Percentiles rank a stretch among this genome's conserved stretches.
Conservation (phyloP, 2,797 vertebrate genomes). For the Brachyalestes nurse region DNA sequence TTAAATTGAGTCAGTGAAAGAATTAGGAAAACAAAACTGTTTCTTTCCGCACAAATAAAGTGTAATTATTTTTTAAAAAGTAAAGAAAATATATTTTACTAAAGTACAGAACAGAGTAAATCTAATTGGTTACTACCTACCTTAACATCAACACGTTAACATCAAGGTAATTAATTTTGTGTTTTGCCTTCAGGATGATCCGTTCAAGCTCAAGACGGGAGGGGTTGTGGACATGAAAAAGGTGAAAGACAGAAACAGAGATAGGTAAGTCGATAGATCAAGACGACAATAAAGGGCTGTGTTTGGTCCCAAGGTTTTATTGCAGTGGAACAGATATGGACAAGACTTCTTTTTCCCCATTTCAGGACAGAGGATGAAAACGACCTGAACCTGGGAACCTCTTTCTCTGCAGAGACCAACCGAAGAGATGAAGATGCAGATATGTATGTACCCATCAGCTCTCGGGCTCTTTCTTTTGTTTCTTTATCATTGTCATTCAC, state of each 20-base stretch:
- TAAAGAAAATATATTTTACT: too few relatives aligned
- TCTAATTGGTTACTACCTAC: not conserved
- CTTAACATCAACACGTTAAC: not conserved
- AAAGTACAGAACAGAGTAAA: too few relatives aligned
- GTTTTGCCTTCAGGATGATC: slow-evolving; percentile 85
- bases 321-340: not conserved
- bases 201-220: slow-evolving; percentile 94
- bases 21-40: too few relatives aligned
- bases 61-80: too few relatives aligned
- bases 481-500: not conserved
- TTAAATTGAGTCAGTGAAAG: too few relatives aligned
- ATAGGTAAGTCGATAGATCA: slow-evolving; percentile 81
- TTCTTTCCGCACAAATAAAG: too few relatives aligned
- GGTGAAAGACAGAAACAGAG: slow-evolving; percentile 91
- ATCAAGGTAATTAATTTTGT: not conserved
- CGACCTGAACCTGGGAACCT: slow-evolving; percentile 94
- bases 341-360: not conserved
- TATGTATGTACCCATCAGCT: slow-evolving; percentile 80
- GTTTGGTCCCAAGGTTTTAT: not conserved
- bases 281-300: not conserved
- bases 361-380: slow-evolving; percentile 91
- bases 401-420: slow-evolving; percentile 98
- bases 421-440: slow-evolving; percentile 97
- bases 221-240: slow-evolving; percentile 99
- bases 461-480: not conserved